Conservation (phyloP, 1,140 invertebrate species). For the Arion vulgaris region DNA sequence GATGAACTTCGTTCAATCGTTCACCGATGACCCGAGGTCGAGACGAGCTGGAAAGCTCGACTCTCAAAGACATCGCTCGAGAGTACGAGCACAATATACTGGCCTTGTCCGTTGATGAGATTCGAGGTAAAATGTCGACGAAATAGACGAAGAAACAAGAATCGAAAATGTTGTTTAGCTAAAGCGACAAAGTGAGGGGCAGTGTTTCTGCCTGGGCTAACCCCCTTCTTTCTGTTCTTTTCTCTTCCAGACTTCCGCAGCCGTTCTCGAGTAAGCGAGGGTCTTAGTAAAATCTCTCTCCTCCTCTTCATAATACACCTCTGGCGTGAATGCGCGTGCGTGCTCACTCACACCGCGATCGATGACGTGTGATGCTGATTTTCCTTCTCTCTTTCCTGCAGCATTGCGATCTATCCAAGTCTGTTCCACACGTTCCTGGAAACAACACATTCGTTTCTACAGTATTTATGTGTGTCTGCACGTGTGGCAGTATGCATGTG, state of each 20-base stretch:
- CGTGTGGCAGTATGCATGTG: neutral
- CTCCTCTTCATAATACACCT: neutral
- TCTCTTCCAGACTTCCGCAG: neutral
- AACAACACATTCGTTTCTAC: neutral
- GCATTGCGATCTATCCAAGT: neutral
- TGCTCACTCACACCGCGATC: slow-evolving; percentile 4
- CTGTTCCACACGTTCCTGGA: neutral
- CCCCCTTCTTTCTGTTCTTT: neutral
- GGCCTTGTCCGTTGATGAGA: neutral
- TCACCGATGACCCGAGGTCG: neutral
- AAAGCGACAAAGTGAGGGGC: slow-evolving; percentile 26
- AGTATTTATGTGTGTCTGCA: neutral
- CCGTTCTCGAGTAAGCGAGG: neutral
- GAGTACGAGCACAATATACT: neutral
- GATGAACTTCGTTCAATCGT: neutral
- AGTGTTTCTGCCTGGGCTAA: neutral
- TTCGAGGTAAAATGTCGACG: neutral
- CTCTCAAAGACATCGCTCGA: slow-evolving; percentile 2
- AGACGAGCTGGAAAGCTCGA: neutral
- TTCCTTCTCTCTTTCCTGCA: neutral
- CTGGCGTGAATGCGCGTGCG: neutral
- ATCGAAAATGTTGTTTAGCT: slow-evolving; percentile 2
- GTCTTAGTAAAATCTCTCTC: neutral
- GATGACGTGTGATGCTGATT: neutral
- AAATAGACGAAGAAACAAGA: slow-evolving; percentile 20